phyloP scores from a whole-genome alignment of 2,888 invertebrate genomes.

The Yponomeuta evonymella region DNA sequence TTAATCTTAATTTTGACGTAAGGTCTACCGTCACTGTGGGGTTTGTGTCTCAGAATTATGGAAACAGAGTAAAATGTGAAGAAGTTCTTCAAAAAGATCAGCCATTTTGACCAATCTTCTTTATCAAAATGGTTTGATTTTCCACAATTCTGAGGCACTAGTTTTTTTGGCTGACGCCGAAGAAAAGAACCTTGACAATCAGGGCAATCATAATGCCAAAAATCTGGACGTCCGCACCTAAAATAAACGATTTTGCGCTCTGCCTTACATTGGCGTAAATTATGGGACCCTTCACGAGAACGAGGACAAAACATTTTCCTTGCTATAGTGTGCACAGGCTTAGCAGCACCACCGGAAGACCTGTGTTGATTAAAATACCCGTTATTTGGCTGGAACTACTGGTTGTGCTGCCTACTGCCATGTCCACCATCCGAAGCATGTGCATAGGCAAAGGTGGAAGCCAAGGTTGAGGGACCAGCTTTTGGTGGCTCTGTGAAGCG shows the following conservation, averaged over 20 bases:
- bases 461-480: background rate
- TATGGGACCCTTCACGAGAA: background rate
- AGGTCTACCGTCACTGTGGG: background rate
- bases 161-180: background rate
- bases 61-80: background rate
- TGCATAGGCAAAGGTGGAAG: slow-evolving; percentile 2
- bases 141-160: no score
- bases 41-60: background rate
- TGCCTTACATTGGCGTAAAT: background rate
- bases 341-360: no score
- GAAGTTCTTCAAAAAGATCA: background rate
- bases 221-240: slow-evolving; percentile 1
- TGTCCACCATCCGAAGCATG: background rate
- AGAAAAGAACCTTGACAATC: background rate
- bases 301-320: slow-evolving; percentile 4
- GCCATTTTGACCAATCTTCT: background rate
- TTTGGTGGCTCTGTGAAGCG: background rate
- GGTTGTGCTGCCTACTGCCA: no score
- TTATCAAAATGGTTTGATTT: background rate
- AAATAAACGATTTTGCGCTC: slow-evolving; percentile 6
- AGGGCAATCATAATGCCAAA: slow-evolving; percentile 1
- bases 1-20: background rate
- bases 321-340: no score
- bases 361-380: no score
- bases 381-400: no score